Evolutionary conservation across 2,113 vertebrate genomes (phyloP).

Genomic region (Gymnorhina tibicen): DNA sequence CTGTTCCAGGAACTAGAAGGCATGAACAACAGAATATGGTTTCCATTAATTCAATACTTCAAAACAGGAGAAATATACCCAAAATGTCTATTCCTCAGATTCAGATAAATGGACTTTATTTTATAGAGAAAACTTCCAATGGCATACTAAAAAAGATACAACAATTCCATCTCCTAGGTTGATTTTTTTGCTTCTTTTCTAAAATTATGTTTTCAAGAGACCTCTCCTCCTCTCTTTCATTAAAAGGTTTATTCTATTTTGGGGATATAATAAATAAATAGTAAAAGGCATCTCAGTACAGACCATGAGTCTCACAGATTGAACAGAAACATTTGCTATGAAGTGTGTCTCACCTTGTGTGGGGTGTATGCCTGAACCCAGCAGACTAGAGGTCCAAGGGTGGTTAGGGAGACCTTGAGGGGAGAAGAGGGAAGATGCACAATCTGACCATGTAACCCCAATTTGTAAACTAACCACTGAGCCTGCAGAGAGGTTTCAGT

Average conservation of each 20-base stretch:
- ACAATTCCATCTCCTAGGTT: not conserved
- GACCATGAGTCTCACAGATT: not conserved
- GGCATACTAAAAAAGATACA: not conserved
- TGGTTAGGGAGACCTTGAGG: not conserved
- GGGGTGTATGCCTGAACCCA: not conserved
- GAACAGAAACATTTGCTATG: not conserved
- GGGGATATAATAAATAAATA: not conserved
- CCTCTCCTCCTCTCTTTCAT: not conserved
- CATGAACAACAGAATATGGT: not conserved
- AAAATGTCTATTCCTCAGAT: not conserved
- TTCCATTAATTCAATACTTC: not conserved
- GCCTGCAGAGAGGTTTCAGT: not conserved
- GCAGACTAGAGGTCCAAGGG: not conserved
- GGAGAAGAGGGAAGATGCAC: not conserved
- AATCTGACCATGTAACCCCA: not conserved
- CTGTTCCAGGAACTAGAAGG: not conserved
- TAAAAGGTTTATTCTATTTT: not conserved
- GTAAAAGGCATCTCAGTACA: not conserved
- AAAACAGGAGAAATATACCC: not conserved
- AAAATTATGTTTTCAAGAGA: not conserved
- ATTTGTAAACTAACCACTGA: not conserved
- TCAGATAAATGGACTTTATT: not conserved
- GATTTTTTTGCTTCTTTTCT: not conserved
- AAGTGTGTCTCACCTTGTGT: not conserved
- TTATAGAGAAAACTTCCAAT: not conserved